Evolutionary conservation across 2,797 vertebrate species (phyloP).

Genomic region (Takifugu rubripes): DNA sequence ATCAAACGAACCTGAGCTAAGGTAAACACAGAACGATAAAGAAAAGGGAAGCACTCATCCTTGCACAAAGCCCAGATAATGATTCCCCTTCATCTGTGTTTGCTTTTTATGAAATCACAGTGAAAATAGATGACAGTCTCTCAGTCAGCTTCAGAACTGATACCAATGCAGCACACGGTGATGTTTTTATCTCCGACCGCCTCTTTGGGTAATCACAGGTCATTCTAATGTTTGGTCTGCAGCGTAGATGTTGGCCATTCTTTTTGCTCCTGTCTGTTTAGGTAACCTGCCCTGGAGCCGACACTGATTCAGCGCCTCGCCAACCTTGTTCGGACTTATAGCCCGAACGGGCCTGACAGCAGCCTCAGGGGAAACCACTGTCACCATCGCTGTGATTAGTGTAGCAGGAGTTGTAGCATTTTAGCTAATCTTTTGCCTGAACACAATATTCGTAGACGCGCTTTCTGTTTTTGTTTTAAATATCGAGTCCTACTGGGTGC

Average conservation of each 20-base stretch:
- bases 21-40: conserved; percentile 13
- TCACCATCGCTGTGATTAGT: neutral
- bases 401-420: neutral
- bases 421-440: too few relatives aligned
- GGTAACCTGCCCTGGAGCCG: neutral
- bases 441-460: too few relatives aligned
- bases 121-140: conserved; percentile 23
- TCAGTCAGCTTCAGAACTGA: conserved; percentile 9
- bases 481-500: too few relatives aligned
- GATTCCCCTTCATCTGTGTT: conserved; percentile 39
- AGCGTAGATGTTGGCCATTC: conserved; percentile 27
- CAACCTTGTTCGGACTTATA: conserved; percentile 19
- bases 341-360: conserved; percentile 14
- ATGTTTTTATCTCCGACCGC: neutral
- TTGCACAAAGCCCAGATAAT: conserved; percentile 20
- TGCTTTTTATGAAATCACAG: conserved; percentile 48
- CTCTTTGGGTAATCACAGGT: neutral
- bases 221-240: conserved; percentile 13
- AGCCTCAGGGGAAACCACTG: conserved; percentile 9
- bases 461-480: too few relatives aligned
- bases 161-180: conserved; percentile 1
- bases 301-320: conserved; percentile 21
- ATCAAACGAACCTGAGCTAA: conserved; percentile 1
- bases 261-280: conserved; percentile 40
- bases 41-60: conserved; percentile 12